Percentiles rank a stretch among this genome's conserved stretches.
These are phyloP conservation scores for Emys orbicularis DNA, from an alignment of 2,797 vertebrate genomes.

Conservation along the genomic window DNA sequence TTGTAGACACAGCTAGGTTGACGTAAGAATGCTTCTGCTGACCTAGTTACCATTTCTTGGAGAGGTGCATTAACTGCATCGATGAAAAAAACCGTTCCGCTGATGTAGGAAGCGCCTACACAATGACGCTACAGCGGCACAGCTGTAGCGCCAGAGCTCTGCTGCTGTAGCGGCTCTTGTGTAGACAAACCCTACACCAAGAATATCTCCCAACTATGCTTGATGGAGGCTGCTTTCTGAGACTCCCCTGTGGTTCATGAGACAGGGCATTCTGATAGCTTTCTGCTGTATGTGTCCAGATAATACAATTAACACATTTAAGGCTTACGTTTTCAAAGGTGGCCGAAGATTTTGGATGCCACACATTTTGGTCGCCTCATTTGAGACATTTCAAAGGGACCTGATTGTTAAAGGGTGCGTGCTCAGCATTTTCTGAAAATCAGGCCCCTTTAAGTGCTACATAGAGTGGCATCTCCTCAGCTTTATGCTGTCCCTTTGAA, in stretches of 20 bases:
- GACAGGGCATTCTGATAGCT: neutral
- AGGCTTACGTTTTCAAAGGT: neutral
- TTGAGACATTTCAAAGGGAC: neutral
- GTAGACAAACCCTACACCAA: too few species aligned
- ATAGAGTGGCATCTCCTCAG: neutral
- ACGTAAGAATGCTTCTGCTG: too few species aligned
- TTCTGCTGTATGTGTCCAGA: neutral
- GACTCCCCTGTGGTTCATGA: neutral
- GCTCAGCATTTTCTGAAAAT: neutral
- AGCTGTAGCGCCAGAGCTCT: too few species aligned
- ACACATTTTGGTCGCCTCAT: neutral
- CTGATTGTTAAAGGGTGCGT: neutral
- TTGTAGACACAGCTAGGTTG: too few species aligned
- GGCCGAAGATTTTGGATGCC: neutral
- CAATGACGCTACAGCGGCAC: too few species aligned
- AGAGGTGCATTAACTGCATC: too few species aligned
- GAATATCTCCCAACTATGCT: accelerated
- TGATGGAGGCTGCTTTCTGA: neutral
- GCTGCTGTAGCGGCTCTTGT: too few species aligned
- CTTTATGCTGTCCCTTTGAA: neutral
- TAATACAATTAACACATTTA: accelerated
- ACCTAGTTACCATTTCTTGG: too few species aligned
- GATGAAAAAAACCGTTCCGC: too few species aligned
- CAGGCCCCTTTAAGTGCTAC: neutral
- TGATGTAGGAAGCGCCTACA: too few species aligned